Conservation (phyloP, 2,888 invertebrate genomes). For the Drosophila lutescens region DNA sequence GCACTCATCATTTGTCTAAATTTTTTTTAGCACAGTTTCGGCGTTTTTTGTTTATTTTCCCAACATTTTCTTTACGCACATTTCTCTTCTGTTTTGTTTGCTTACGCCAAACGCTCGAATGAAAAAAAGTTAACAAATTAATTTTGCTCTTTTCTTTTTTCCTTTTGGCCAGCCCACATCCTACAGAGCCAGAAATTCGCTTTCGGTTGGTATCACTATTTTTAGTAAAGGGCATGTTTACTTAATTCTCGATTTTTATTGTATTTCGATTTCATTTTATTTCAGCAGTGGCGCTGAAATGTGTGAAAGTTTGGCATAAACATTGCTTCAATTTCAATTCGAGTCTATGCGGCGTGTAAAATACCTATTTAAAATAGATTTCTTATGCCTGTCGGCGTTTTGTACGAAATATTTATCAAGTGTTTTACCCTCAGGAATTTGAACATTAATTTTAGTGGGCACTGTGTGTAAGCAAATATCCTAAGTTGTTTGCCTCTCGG, state of each 20-base stretch:
- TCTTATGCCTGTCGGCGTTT: slow-evolving; percentile 19
- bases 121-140: slow-evolving; percentile 58
- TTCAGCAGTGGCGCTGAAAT: slow-evolving; percentile 47
- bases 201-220: slow-evolving; percentile 54
- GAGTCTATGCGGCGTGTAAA: slow-evolving; percentile 35
- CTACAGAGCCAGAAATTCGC: slow-evolving; percentile 9
- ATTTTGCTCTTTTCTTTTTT: slow-evolving; percentile 22
- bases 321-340: slow-evolving; percentile 47
- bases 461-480: slow-evolving; percentile 34
- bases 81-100: slow-evolving; percentile 58
- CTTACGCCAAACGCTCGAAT: slow-evolving; percentile 45
- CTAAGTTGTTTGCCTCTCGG: slow-evolving; percentile 1
- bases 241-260: slow-evolving; percentile 65
- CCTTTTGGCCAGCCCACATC: slow-evolving; percentile 3
- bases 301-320: slow-evolving; percentile 64
- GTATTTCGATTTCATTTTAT: slow-evolving; percentile 46
- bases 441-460: slow-evolving; percentile 31
- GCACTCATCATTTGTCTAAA: slow-evolving; percentile 80
- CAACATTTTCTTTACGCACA: slow-evolving; percentile 52
- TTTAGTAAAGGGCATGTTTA: slow-evolving; percentile 74
- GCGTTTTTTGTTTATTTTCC: slow-evolving; percentile 71
- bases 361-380: slow-evolving; percentile 51
- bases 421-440: slow-evolving; percentile 25
- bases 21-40: slow-evolving; percentile 47
- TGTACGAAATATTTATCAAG: slow-evolving; percentile 32